Base-by-base conservation (phyloP, 1,140 invertebrate genomes). In the Microplitis mediator region DNA sequence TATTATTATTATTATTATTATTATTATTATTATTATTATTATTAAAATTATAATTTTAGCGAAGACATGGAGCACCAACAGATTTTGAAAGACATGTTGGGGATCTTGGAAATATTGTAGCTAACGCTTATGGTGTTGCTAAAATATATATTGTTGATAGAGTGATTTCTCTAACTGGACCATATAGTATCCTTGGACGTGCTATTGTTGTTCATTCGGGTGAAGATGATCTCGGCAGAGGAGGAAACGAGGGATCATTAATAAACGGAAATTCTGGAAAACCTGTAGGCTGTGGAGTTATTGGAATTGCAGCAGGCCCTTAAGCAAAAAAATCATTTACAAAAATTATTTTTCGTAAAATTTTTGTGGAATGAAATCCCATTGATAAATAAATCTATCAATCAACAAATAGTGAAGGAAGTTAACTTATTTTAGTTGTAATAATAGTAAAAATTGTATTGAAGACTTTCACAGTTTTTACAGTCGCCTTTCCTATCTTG, bases 71-170 rank as follows among this genome's bases (percentile, higher is more conserved):
- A 34, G 93, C 89, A 16, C 93, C 91, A 3, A 77, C 87, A 4
- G 92, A 93, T 76, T 78, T 88, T 3, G 85, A 90, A 13, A 92
- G 95, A 67, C 97, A 98, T 82, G 92, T 95, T 31, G 97, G 97
- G 11, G 97, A 98, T 86, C 87, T 98, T 45, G 97, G 97, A 11
- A 98, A 98, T 81, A 89, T 97, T 51, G 83, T 86, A 16, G 92
- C 92, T 5, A 88, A 92, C 74, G 81, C 80, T 1, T 77, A 90
- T 14, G 91, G 92, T 13, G 80, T 88, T 8, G 90, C 91, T 3
- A 79, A 80, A 0, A 82, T 95, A 16, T 84, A 91, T 45, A 89
- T 95, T 69, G 85, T 81, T 0, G 94, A 95, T 82, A 83, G 82
- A 4, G 68, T 90, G 4, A 92, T 95, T 72, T 87, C 89, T 23